Evolutionary conservation across 2,113 vertebrate genomes (phyloP).

Genomic region (Terrapene triunguis): DNA sequence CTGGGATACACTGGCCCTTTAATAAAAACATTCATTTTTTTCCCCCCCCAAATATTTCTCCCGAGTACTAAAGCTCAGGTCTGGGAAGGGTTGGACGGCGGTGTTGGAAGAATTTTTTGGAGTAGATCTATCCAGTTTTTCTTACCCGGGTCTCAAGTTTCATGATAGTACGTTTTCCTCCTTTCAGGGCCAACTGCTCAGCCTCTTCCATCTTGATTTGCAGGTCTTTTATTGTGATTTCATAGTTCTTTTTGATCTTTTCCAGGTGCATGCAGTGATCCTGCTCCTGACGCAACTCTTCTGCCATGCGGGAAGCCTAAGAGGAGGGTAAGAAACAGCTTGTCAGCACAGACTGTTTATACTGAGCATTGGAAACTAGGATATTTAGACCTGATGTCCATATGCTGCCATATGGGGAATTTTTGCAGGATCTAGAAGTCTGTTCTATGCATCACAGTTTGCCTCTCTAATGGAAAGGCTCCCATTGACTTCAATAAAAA

Average conservation of each 20-base stretch:
- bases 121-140: neutral
- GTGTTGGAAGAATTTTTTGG: neutral
- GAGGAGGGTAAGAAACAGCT: conserved; percentile 8
- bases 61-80: neutral
- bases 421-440: neutral
- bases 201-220: conserved; percentile 80
- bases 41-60: neutral
- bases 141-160: conserved; percentile 81
- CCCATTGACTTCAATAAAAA: neutral
- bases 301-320: conserved; percentile 80
- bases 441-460: neutral
- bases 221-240: conserved; percentile 81
- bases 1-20: neutral
- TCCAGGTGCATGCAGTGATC: conserved; percentile 83
- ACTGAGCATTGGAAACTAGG: neutral
- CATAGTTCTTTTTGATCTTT: conserved; percentile 85
- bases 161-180: conserved; percentile 71
- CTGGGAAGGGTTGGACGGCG: neutral
- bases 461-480: neutral
- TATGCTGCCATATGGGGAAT: neutral
- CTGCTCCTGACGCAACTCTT: conserved; percentile 82
- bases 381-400: neutral
- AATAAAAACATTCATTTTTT: neutral
- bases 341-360: conserved; percentile 6
- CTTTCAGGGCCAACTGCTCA: conserved; percentile 80